A percentile compares a stretch with the other conserved stretches of the same genome.
These are phyloP conservation scores for Hyles lineata DNA, from an alignment of 2,888 invertebrate species.

Conservation along the genomic window DNA sequence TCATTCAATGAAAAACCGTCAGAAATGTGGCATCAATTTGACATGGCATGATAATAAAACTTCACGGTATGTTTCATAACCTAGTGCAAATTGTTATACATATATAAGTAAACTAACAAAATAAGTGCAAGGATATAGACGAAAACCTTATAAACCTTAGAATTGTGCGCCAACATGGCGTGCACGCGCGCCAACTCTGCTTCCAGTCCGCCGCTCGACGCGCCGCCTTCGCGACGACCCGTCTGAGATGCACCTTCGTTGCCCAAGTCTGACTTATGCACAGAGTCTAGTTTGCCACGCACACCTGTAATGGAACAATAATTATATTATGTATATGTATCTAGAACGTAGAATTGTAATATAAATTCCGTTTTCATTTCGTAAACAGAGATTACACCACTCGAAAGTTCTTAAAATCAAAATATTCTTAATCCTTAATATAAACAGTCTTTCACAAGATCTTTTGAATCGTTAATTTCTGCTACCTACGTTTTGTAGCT, in stretches of 20 bases:
- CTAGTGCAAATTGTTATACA: constrained; percentile 33
- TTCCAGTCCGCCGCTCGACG: constrained; percentile 81
- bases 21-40: too few relatives aligned
- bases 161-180: constrained; percentile 94
- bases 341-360: too few relatives aligned
- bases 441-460: too few relatives aligned
- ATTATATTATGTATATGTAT: background rate
- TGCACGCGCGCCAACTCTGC: constrained; percentile 93
- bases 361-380: too few relatives aligned
- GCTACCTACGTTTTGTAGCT: too few relatives aligned
- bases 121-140: constrained; percentile 84
- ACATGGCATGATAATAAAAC: too few relatives aligned
- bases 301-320: constrained; percentile 58
- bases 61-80: too few relatives aligned
- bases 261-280: constrained; percentile 54
- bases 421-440: too few relatives aligned
- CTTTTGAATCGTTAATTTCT: too few relatives aligned
- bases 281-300: constrained; percentile 69
- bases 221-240: constrained; percentile 7
- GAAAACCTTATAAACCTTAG: constrained; percentile 91
- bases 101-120: constrained; percentile 57
- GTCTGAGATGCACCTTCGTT: constrained; percentile 6
- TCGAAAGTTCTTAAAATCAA: too few relatives aligned
- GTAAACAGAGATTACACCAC: too few relatives aligned
- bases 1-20: too few relatives aligned